Base-by-base conservation (phyloP, 2,888 invertebrate species). In the Morinoia aosen region DNA sequence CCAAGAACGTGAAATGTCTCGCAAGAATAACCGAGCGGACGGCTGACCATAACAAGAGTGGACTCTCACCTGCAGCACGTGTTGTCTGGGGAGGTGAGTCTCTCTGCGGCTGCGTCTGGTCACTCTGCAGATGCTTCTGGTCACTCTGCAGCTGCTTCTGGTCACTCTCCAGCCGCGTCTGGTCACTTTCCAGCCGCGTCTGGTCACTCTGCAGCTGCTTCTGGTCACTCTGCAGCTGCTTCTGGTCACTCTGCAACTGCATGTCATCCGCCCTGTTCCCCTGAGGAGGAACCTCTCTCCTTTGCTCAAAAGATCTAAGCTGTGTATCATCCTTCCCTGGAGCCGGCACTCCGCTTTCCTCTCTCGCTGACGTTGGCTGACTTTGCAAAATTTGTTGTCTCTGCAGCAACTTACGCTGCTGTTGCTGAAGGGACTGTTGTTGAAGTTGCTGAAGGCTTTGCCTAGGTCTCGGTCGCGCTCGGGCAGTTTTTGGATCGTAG, bases 371-470 rank as follows among this genome's bases (percentile, higher is more conserved):
- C 19, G 25, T 2, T 76, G 76, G 76, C 76, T 76, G 76, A 76
- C 76, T 16, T 8, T 33, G 76, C 76, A 76, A 33, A 76, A 76
- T 57, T 39, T 57, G 14, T 57, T 93, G 93, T 33, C 58, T 93
- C 48, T 93, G 56, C 57, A 93, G 57, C 11, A 95, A 14, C 95
- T 95, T 64, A 10, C n/a, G 39, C 25, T 95, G 95, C 95, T 95
- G 95, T 48, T 64, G 58, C 64, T 95, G 61, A 10, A 95, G 95
- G 48, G 61, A 40, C 64, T 95, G 95, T 57, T 95, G 95, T 64
- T 95, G 58, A 8, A 95, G 58, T 33, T 95, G 56, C 64, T 95
- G 19, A 12, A 64, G 95, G 39, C 40, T 64, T 33, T 64, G 95
- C 64, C 11, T 58, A n/a, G 95, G 95, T 33, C 95, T 61, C 16